A percentile compares a stretch with the other conserved stretches of the same genome.
phyloP scores from a whole-genome alignment of 2,113 vertebrate genomes.

The Microcebus ravelobensis region DNA sequence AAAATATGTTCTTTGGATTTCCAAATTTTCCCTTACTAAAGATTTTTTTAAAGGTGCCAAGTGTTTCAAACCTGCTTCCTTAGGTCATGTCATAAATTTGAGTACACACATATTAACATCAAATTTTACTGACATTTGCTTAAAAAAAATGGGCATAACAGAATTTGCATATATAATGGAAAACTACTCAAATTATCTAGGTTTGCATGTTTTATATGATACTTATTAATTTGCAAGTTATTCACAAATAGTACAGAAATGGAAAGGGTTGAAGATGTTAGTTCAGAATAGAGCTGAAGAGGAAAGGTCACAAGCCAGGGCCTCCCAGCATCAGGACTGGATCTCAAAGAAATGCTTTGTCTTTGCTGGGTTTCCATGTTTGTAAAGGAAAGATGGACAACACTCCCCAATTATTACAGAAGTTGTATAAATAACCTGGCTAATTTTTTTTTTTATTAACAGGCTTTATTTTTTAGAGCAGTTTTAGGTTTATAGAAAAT shows the following conservation, averaged over 20 bases:
- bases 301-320: background rate
- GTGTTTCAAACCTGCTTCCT: conserved; percentile 19
- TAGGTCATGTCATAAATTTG: background rate
- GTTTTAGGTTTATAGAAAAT: background rate
- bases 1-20: conserved; percentile 23
- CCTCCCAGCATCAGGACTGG: background rate
- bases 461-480: background rate
- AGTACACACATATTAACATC: background rate
- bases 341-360: background rate
- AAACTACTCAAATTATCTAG: background rate
- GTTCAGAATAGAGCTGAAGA: background rate
- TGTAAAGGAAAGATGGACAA: background rate
- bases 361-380: background rate
- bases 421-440: background rate
- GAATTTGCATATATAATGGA: background rate
- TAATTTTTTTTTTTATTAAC: background rate
- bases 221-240: background rate
- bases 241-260: background rate
- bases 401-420: background rate
- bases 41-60: background rate
- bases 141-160: background rate
- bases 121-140: background rate
- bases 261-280: background rate
- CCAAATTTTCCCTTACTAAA: background rate
- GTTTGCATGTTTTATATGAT: background rate